Conservation (phyloP, 2,888 invertebrate species). For the Incurvaria masculella region DNA sequence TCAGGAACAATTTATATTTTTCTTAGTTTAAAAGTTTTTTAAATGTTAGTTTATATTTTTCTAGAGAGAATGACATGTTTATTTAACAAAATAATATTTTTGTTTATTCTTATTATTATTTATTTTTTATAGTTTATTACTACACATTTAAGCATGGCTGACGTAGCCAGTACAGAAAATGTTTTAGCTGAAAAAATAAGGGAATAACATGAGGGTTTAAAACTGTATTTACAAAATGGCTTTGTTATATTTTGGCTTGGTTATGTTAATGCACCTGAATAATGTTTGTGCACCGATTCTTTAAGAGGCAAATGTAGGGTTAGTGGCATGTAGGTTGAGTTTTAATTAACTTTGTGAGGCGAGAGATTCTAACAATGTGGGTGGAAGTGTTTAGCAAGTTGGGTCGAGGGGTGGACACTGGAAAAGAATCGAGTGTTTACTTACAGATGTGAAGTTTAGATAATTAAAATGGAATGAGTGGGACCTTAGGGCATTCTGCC, state of each 20-base stretch:
- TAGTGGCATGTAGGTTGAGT: neutral
- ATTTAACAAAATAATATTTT: neutral
- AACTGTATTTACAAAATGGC: no score
- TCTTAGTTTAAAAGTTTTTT: neutral
- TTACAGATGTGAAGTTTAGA: no score
- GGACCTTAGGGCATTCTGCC: neutral
- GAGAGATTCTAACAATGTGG: neutral
- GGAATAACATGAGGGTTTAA: no score
- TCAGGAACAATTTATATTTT: neutral
- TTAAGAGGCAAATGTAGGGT: neutral
- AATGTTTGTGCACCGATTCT: no score
- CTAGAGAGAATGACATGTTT: constrained; percentile 1
- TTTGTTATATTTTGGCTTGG: no score
- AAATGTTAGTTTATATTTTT: neutral
- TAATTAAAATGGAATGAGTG: no score
- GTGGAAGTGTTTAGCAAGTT: neutral
- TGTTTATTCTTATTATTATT: neutral
- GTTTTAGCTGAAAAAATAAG: no score
- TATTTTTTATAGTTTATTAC: constrained; percentile 1
- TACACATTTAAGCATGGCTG: neutral
- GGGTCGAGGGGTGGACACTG: neutral
- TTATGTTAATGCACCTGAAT: no score
- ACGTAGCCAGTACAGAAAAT: no score
- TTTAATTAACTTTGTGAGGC: neutral
- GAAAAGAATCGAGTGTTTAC: no score